Evolutionary conservation across 2,888 invertebrate species (phyloP), one percentile per base, ranked within the genome.

Genomic region (Drosophila birchii): DNA sequence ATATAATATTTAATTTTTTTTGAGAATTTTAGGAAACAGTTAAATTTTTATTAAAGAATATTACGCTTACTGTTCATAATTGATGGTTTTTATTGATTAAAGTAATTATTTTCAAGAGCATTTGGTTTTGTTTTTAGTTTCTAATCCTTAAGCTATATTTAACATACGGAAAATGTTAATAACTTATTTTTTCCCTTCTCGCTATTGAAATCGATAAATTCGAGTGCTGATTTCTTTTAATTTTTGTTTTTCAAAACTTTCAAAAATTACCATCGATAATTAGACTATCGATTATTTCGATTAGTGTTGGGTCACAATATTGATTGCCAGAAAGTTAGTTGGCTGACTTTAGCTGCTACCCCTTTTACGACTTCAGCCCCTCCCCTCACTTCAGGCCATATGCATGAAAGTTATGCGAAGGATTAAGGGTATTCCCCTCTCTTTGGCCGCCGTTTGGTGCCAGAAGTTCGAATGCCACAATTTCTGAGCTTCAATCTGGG

Each of bases 401-500:
- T 45, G 51, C 54, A 59, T 54, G 26, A n/a, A 63, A 69, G 57
- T 68, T 66, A 32, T 45, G 67, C 20, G 23, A 38, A n/a, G 56
- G 69, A 68, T 47, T 56, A 34, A 26, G 55, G 18, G 69, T 34
- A 29, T 55, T 57, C 47, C 53, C 59, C 66, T 61, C 26, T 26
- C 61, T 14, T 58, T 62, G 41, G 68, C 58, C 58, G 60, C 32
- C 66, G 26, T 45, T 36, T 29, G 67, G 45, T 34, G 67, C 16
- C 44, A 66, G 36, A 53, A 66, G 38, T 66, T 53, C 16, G 44
- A 67, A 18, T 53, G 66, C 44, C 53, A 12, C 57, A 49, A 80
- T 67, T 78, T 86, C 67, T 58, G 53, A 53, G 66, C 51, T 44
- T 38, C 44, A 67, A 45, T 49, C 63, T 62, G 49, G 63, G 63